A percentile compares a stretch with the other conserved stretches of the same genome.
Conservation (phyloP, 2,113 vertebrate genomes). For the Cettia cetti region DNA sequence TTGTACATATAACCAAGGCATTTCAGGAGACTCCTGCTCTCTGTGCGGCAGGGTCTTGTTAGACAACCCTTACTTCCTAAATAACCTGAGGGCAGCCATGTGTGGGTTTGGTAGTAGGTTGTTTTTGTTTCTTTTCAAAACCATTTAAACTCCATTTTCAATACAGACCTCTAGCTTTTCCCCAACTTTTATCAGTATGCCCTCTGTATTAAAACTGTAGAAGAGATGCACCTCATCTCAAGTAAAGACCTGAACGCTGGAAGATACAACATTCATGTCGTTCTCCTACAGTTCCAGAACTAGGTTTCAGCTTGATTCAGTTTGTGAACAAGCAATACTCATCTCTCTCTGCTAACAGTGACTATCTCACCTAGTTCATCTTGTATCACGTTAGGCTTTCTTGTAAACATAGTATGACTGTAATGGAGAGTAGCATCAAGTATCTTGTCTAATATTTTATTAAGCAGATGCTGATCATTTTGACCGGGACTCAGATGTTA, state of each 20-base stretch:
- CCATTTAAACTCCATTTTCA: not conserved
- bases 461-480: not conserved
- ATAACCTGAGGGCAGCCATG: not conserved
- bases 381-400: not conserved
- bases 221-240: not conserved
- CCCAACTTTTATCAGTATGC: not conserved
- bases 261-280: not conserved
- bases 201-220: not conserved
- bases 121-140: not conserved
- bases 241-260: not conserved
- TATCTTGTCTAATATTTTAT: not conserved
- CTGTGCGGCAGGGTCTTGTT: not conserved
- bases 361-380: not conserved
- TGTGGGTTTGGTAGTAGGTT: not conserved
- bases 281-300: not conserved
- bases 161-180: not conserved
- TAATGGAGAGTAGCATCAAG: not conserved
- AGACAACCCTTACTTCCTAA: not conserved
- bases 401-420: not conserved
- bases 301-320: not conserved
- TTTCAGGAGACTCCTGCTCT: not conserved
- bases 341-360: not conserved
- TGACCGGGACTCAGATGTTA: not conserved
- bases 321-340: not conserved
- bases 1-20: not conserved